A percentile compares a stretch with the other conserved stretches of the same genome.
phyloP scores from a whole-genome alignment of 1,140 invertebrate species.

The Drosophila rufa region DNA sequence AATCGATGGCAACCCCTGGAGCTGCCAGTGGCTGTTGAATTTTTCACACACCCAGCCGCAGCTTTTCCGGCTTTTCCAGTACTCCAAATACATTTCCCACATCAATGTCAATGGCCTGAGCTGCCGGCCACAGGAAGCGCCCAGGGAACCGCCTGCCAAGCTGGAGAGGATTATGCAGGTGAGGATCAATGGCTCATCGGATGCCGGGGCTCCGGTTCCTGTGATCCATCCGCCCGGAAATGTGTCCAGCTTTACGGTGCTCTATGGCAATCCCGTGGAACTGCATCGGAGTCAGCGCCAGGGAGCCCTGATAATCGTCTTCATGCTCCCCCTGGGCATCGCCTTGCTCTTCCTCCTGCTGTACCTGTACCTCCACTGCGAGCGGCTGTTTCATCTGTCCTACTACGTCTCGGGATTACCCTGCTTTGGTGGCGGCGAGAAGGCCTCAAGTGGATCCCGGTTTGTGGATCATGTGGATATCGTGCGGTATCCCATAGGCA shows the following conservation, averaged over 20 bases:
- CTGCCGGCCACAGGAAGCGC: conserved; percentile 51
- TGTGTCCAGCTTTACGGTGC: conserved; percentile 68
- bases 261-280: conserved; percentile 73
- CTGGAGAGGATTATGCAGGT: conserved; percentile 32
- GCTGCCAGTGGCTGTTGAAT: conserved; percentile 76
- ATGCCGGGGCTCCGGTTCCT: background rate
- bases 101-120: conserved; percentile 82
- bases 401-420: conserved; percentile 60
- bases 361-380: conserved; percentile 79
- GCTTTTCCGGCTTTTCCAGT: conserved; percentile 71
- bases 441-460: conserved; percentile 25
- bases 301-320: conserved; percentile 74
- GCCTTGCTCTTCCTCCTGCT: conserved; percentile 73
- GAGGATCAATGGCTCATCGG: background rate
- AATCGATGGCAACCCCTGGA: conserved; percentile 79
- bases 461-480: conserved; percentile 80
- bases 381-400: conserved; percentile 77
- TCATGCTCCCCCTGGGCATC: conserved; percentile 78
- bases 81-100: conserved; percentile 77
- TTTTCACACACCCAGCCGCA: conserved; percentile 71
- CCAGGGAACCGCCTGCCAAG: conserved; percentile 4
- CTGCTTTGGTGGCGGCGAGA: conserved; percentile 56
- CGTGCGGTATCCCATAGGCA: conserved; percentile 68
- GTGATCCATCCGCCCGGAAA: conserved; percentile 43
- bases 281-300: conserved; percentile 69